Base-by-base conservation (phyloP, 2,113 vertebrate genomes). In the Xerus inauris region DNA sequence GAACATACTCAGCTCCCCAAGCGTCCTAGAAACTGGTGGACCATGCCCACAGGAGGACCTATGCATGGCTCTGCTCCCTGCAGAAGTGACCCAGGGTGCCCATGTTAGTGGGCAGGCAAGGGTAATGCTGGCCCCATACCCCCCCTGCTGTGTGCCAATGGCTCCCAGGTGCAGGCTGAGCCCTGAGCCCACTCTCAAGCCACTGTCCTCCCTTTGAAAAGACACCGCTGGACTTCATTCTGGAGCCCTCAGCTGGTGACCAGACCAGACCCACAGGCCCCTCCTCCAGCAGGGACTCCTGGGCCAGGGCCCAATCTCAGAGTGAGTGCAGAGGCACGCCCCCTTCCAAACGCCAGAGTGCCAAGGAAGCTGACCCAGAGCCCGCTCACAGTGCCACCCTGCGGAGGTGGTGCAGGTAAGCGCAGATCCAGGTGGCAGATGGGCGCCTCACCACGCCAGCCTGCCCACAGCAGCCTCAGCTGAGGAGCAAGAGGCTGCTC, bases 401-500 rank as follows among this genome's bases (percentile, higher is more conserved):
- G 59, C 57, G 8, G 54, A 57, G 54, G 20, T 20, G 22, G 54
- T 8, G 54, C 54, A 57, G 20, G 54, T n/a, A 19, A 57, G 54
- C 54, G 24, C 20, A 17, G 54, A 20, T 6, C 54, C 54, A 22
- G 54, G 54, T 22, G 40, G 40, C 13, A 3, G 13, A 67, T 2
- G 59, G 2, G 3, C n/a, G n/a, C n/a, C n/a, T 13, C 24, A 40
- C 76, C 9, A 40, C 59, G 1, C 11, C 0, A 0, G 26, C 14
- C 38, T 30, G 13, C 49, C 40, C 32, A 64, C 75, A 1, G 0
- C 0, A 1, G 40, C 0, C 38, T 32, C 24, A 8, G 28, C 24
- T 26, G 7, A 13, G n/a, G 14, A 14, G 19, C 12, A 38, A 9
- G 16, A 3, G 0, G 0, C 24, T 2, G 1, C 54, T 11, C 14